phyloP scores from a whole-genome alignment of 2,888 invertebrate species.

The Adela reaumurella region DNA sequence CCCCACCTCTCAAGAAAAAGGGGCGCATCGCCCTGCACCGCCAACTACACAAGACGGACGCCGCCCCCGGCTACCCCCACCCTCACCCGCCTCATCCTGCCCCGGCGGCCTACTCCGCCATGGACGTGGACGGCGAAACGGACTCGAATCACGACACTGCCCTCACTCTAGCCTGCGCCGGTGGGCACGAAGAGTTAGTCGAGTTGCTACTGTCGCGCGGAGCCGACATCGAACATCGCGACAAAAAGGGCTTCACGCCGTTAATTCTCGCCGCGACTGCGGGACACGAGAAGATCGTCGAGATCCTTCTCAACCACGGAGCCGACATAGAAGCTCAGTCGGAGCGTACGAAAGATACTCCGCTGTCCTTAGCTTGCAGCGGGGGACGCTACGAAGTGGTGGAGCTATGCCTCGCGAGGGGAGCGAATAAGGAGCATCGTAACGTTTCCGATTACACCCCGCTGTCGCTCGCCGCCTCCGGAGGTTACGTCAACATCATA shows the following conservation, averaged over 20 bases:
- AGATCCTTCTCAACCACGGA: slow-evolving; percentile 86
- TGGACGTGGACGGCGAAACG: slow-evolving; percentile 96
- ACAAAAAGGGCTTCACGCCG: slow-evolving; percentile 98
- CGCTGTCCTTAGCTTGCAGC: slow-evolving; percentile 94
- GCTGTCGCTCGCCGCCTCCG: slow-evolving; percentile 95
- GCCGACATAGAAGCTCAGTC: slow-evolving; percentile 99
- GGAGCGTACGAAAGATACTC: slow-evolving; percentile 98
- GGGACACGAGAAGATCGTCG: slow-evolving; percentile 77
- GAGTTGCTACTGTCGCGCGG: slow-evolving; percentile 87
- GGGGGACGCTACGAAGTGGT: slow-evolving; percentile 97
- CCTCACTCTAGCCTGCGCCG: slow-evolving; percentile 93
- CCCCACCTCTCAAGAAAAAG: slow-evolving; percentile 35
- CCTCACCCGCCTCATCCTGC: slow-evolving; percentile 34
- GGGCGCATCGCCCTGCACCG: slow-evolving; percentile 1
- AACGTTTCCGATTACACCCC: slow-evolving; percentile 99
- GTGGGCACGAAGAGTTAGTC: slow-evolving; percentile 94
- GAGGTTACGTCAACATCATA: slow-evolving; percentile 98
- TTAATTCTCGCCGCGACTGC: slow-evolving; percentile 96
- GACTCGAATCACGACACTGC: slow-evolving; percentile 99
- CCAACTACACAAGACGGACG: slow-evolving; percentile 20
- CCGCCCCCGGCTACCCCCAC: slow-evolving; percentile 24
- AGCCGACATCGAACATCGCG: slow-evolving; percentile 96
- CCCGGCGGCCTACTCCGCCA: slow-evolving; percentile 63
- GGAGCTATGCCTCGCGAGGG: slow-evolving; percentile 80
- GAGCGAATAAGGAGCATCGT: slow-evolving; percentile 96